These are phyloP conservation scores for Caenorhabditis sp. DNA, from an alignment of 2,888 invertebrate species.

Conservation along the genomic window DNA sequence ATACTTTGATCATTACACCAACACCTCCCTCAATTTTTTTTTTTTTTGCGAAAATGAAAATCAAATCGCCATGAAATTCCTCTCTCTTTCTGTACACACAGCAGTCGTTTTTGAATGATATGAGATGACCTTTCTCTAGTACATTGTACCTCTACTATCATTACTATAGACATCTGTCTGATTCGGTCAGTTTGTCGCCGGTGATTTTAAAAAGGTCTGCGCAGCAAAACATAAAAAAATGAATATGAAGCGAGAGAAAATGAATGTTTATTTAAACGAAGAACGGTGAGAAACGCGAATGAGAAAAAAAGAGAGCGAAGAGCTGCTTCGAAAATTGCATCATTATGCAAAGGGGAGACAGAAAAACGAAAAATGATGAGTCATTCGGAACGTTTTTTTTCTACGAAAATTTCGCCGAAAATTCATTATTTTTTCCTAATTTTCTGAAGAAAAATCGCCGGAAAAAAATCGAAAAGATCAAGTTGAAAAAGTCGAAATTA, in stretches of 20 bases:
- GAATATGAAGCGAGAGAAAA: neutral
- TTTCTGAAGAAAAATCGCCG: too few species aligned
- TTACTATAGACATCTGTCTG: neutral
- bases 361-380: neutral
- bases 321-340: conserved; percentile 14
- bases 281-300: neutral
- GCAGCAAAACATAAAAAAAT: too few species aligned
- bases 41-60: too few species aligned
- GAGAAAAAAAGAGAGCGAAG: neutral
- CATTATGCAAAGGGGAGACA: neutral
- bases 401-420: neutral
- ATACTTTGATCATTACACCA: conserved; percentile 18
- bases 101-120: conserved; percentile 13
- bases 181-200: conserved; percentile 15
- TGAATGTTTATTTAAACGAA: neutral
- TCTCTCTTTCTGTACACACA: neutral
- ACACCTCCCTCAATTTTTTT: neutral
- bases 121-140: conserved; percentile 21
- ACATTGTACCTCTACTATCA: neutral
- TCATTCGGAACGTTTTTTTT: neutral
- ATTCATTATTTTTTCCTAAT: too few species aligned
- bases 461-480: neutral
- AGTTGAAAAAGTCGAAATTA: neutral
- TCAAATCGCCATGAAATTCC: neutral
- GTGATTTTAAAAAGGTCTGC: neutral